Conservation (phyloP, 2,113 vertebrate species). For the Caracal caracal region DNA sequence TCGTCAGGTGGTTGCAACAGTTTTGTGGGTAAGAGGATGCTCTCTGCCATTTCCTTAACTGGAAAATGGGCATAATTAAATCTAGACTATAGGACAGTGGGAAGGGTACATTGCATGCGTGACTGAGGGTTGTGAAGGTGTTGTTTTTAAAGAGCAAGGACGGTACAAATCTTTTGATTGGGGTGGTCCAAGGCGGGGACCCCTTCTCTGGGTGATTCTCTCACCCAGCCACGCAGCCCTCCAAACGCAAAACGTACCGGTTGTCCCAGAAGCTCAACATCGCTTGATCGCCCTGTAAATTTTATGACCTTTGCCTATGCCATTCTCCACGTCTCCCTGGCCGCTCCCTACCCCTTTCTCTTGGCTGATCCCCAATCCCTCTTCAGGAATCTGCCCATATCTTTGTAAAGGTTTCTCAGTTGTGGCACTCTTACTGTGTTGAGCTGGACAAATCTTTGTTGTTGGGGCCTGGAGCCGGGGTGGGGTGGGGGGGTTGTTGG, state of each 20-base stretch:
- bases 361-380: background rate
- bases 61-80: background rate
- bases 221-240: background rate
- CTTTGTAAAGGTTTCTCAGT: fast-evolving
- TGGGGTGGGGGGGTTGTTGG: fast-evolving
- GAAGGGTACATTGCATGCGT: fast-evolving
- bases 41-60: background rate
- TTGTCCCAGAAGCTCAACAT: too few species aligned
- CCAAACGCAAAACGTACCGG: background rate
- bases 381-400: background rate
- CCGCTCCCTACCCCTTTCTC: too few species aligned
- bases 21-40: background rate
- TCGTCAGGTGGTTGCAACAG: background rate
- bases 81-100: fast-evolving
- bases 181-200: background rate
- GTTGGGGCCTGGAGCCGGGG: too few species aligned
- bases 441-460: background rate
- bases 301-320: background rate
- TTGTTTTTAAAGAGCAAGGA: background rate
- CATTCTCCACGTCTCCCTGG: fast-evolving
- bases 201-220: background rate
- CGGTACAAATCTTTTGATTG: background rate
- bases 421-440: fast-evolving
- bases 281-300: too few species aligned
- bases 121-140: background rate